These are phyloP conservation scores for Numida meleagris DNA, from an alignment of 2,113 vertebrate genomes.

Conservation along the genomic window DNA sequence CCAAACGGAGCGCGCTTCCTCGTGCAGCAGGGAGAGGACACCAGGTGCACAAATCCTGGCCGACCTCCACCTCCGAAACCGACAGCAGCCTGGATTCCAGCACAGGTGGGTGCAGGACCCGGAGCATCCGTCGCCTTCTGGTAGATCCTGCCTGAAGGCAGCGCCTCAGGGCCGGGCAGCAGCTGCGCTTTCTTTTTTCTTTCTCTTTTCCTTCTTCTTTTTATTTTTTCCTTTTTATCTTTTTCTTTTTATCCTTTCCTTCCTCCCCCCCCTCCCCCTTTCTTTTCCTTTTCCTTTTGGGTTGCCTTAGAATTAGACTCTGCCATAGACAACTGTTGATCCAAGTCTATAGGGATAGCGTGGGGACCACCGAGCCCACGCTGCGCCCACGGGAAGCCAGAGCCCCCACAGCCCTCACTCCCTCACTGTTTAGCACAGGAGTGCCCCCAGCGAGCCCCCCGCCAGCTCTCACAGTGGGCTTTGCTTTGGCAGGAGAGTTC, in stretches of 20 bases:
- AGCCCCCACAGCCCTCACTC: too few species aligned
- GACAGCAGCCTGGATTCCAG: conserved; percentile 80
- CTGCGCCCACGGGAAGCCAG: too few species aligned
- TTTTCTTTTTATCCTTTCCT: too few species aligned
- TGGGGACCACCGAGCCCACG: too few species aligned
- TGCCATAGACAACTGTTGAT: too few species aligned
- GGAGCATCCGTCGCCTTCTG: neutral
- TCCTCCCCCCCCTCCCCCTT: too few species aligned
- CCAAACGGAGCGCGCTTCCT: neutral
- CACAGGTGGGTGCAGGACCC: conserved; percentile 68
- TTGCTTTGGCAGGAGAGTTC: conserved; percentile 81
- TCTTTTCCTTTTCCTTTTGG: too few species aligned
- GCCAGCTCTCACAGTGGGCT: neutral
- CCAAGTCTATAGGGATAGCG: too few species aligned
- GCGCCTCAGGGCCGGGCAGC: neutral
- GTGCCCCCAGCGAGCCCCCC: too few species aligned
- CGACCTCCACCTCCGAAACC: conserved; percentile 78
- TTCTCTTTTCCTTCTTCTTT: neutral
- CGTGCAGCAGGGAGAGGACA: conserved; percentile 81
- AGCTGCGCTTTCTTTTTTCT: neutral
- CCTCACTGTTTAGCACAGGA: too few species aligned
- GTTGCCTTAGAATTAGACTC: too few species aligned
- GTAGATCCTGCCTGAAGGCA: neutral
- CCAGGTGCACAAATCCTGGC: conserved; percentile 91
- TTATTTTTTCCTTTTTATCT: too few species aligned